A percentile compares a stretch with the other conserved stretches of the same genome.
These are phyloP conservation scores for Salpingus planirostris DNA, from an alignment of 2,888 invertebrate species.

Conservation along the genomic window DNA sequence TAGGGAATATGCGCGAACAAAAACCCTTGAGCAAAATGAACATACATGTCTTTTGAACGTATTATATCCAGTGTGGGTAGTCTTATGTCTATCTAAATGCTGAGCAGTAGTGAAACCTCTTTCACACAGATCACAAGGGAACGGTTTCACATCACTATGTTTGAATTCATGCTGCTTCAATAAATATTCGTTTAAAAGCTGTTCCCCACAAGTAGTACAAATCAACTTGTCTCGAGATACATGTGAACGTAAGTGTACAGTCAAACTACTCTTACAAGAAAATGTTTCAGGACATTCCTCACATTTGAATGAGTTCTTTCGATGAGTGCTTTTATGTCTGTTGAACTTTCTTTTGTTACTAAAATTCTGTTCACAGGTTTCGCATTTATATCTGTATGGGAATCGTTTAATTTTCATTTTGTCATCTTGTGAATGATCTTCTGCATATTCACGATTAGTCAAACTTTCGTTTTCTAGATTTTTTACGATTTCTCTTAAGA, in stretches of 20 bases:
- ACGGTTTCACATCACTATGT: slow-evolving; percentile 32
- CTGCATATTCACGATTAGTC: not conserved
- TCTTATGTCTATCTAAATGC: slow-evolving; percentile 33
- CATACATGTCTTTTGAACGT: slow-evolving; percentile 31
- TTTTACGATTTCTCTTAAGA: slow-evolving; percentile 1
- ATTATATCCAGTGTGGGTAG: slow-evolving; percentile 31
- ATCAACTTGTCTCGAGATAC: slow-evolving; percentile 23
- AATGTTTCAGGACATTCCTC: slow-evolving; percentile 22
- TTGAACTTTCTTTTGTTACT: slow-evolving; percentile 23
- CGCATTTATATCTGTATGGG: slow-evolving; percentile 23
- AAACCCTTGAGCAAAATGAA: slow-evolving; percentile 30
- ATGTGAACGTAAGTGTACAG: slow-evolving; percentile 24
- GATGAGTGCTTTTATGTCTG: slow-evolving; percentile 22
- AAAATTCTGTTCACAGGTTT: slow-evolving; percentile 18
- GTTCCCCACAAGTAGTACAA: slow-evolving; percentile 27
- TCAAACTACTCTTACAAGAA: slow-evolving; percentile 20
- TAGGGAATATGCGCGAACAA: slow-evolving; percentile 31
- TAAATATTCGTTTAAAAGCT: slow-evolving; percentile 29
- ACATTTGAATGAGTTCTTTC: slow-evolving; percentile 25
- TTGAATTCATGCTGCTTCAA: slow-evolving; percentile 33
- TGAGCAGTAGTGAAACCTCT: slow-evolving; percentile 37
- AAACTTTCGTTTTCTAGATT: too few species aligned
- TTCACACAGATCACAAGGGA: slow-evolving; percentile 30
- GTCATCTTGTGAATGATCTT: not conserved
- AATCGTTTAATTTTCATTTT: slow-evolving; percentile 2